These are phyloP conservation scores for Heteronetta atricapilla DNA, from an alignment of 2,113 vertebrate species.

Conservation along the genomic window DNA sequence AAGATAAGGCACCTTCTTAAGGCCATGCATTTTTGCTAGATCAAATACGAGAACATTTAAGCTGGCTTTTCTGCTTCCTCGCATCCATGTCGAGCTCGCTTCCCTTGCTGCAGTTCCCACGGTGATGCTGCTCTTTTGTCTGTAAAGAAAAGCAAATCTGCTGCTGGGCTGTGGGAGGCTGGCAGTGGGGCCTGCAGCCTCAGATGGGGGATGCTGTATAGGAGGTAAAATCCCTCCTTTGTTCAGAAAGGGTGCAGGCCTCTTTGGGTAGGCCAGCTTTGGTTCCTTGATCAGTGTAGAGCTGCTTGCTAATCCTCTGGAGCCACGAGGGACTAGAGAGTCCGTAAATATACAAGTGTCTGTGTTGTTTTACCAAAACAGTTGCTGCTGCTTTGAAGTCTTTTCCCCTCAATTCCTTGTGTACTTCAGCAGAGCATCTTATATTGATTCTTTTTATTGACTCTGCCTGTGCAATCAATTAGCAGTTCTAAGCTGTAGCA, in stretches of 20 bases:
- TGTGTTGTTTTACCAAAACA: background rate
- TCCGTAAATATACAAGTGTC: background rate
- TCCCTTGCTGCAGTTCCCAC: rapidly evolving
- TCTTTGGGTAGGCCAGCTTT: background rate
- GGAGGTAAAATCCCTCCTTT: rapidly evolving
- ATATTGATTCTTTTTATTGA: conserved; percentile 60
- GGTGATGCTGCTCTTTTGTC: rapidly evolving
- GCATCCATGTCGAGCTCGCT: rapidly evolving
- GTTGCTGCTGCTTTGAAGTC: conserved; percentile 11
- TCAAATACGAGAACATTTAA: background rate
- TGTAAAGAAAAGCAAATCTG: rapidly evolving
- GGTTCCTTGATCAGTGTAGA: background rate
- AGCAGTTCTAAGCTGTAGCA: background rate
- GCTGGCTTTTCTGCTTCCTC: background rate
- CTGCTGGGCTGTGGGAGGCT: background rate
- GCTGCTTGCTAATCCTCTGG: background rate
- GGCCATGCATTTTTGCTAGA: background rate
- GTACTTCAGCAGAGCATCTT: conserved; percentile 34
- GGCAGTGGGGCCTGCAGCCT: background rate
- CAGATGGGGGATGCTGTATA: rapidly evolving
- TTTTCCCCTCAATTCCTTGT: background rate
- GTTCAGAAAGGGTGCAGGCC: too few species aligned
- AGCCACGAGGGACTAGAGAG: background rate
- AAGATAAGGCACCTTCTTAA: background rate
- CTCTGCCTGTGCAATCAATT: conserved; percentile 56